Base-by-base conservation (phyloP, 2,888 invertebrate species). In the Ochropacha duplaris region DNA sequence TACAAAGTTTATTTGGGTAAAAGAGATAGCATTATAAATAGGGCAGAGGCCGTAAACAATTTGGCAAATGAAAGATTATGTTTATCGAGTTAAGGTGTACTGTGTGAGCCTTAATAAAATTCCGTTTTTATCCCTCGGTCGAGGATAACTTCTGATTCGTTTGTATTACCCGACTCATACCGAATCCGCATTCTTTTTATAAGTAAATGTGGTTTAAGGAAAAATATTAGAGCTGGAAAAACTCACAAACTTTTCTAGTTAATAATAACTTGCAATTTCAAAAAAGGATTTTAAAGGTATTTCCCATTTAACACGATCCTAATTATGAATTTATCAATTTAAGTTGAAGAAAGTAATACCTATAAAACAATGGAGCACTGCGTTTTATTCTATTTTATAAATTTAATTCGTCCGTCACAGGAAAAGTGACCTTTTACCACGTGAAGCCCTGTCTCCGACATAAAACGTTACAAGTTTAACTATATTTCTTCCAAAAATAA, bases 51-150 rank as follows among this genome's bases (percentile, higher is more conserved):
- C 83, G 84, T 91, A 90, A 89, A 92, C 82, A 87, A 86, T 86
- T 81, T 69, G 75, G 79, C 83, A 90, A 91, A 92, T 91, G 89
- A 90, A 90, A 91, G 90, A 91, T 91, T 91, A 92, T 90, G 91
- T 90, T 88, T 86, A 91, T 90, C 86, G 91, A 85, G 83, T 83
- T 81, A 88, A 91, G 91, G 92, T 91, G 90, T 84, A 83, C 66
- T 75, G 78, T 71, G 76, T 69, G 78, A 65, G 65, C 56, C 79
- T 74, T 82, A 86, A 90, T 91, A 90, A 91, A 89, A 84, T 84
- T 79, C 81, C 77, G 76, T 81, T 71, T 90, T 90, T 90, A 90
- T 88, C 77, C 69, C 72, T 63, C 65, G 64, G 66, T 64, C 64
- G 67, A 73, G 74, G 71, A 83, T 88, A 86, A 86, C 79, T 88